Percentiles rank a stretch among this genome's conserved stretches.
phyloP scores from a whole-genome alignment of 2,113 vertebrate genomes.

The Spea bombifrons region DNA sequence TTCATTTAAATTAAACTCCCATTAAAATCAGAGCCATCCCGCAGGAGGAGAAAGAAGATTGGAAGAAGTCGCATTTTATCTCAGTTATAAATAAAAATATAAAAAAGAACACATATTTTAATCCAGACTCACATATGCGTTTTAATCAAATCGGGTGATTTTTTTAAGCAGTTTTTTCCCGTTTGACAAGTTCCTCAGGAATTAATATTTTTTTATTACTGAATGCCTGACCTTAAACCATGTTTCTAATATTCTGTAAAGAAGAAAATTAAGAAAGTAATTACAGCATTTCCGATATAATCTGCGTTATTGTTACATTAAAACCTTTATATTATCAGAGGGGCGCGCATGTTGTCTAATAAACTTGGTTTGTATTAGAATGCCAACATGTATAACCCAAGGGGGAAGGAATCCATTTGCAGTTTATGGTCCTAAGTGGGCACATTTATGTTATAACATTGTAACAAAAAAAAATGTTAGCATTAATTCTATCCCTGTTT shows the following conservation, averaged over 20 bases:
- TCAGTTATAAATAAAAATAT: too few relatives aligned
- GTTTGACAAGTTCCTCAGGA: too few relatives aligned
- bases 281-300: neutral
- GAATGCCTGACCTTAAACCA: neutral
- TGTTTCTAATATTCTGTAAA: neutral
- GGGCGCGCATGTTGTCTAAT: neutral
- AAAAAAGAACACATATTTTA: too few relatives aligned
- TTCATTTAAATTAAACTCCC: too few relatives aligned
- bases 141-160: too few relatives aligned
- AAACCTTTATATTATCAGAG: conserved; percentile 1
- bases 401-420: conserved; percentile 24
- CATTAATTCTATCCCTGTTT: conserved; percentile 19
- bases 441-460: conserved; percentile 45
- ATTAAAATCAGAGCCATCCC: too few relatives aligned
- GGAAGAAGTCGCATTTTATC: too few relatives aligned
- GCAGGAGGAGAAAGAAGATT: too few relatives aligned
- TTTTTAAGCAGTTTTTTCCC: too few relatives aligned
- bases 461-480: conserved; percentile 3
- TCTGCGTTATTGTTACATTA: conserved; percentile 11
- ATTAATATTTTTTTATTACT: neutral
- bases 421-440: conserved; percentile 38
- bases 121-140: too few relatives aligned
- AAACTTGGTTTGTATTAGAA: conserved; percentile 19
- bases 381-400: conserved; percentile 42
- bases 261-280: conserved; percentile 1